phyloP scores from a whole-genome alignment of 1,140 invertebrate species.

The Macrobrachium nipponense region DNA sequence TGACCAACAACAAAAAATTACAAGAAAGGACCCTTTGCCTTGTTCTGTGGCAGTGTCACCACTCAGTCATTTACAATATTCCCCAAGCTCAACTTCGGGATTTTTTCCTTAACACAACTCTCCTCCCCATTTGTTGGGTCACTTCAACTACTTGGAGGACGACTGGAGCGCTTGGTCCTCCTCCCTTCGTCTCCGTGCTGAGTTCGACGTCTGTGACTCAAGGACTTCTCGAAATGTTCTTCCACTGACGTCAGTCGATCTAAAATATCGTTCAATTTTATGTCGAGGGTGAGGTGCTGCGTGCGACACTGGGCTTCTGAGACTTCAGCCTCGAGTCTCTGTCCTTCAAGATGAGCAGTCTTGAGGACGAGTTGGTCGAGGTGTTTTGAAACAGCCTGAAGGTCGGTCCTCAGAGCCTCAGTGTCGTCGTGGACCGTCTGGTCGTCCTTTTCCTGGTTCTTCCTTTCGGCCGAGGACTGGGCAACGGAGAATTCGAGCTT shows the following conservation, averaged over 20 bases:
- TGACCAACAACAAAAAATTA: no score
- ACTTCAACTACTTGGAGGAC: no score
- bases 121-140: no score
- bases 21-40: no score
- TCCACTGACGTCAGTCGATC: constrained; percentile 7
- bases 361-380: constrained; percentile 34
- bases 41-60: no score
- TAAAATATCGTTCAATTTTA: constrained; percentile 24
- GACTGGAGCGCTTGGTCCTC: no score
- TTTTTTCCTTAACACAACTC: no score
- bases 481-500: constrained; percentile 46
- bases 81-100: no score
- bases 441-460: constrained; percentile 6
- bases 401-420: constrained; percentile 18
- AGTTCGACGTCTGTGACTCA: neutral
- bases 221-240: neutral
- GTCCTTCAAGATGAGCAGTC: constrained; percentile 8
- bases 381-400: constrained; percentile 19
- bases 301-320: constrained; percentile 4
- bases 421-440: constrained; percentile 30
- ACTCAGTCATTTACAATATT: no score
- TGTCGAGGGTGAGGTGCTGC: constrained; percentile 29
- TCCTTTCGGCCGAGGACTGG: constrained; percentile 7
- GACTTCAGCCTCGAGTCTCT: constrained; percentile 23
- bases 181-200: neutral